A percentile compares a stretch with the other conserved stretches of the same genome.
phyloP scores from a whole-genome alignment of 2,797 vertebrate species.

The Helostoma temminkii region DNA sequence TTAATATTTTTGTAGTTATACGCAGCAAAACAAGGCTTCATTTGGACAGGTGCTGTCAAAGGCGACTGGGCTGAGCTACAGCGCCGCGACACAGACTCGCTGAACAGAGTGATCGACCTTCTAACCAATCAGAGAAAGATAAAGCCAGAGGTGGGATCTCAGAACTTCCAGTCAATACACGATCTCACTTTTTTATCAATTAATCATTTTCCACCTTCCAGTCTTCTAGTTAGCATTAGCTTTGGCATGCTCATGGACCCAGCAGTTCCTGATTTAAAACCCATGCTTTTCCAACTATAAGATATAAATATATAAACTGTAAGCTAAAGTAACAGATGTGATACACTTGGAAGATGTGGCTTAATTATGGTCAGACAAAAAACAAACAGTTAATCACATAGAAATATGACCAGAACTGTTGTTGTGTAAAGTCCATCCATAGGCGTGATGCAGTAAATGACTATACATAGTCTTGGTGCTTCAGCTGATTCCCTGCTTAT shows the following conservation, averaged over 20 bases:
- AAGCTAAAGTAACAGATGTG: constrained; percentile 12
- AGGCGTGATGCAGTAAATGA: constrained; percentile 27
- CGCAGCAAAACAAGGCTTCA: no score
- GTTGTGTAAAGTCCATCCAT: constrained; percentile 38
- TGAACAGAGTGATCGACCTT: no score
- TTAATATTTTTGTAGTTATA: no score
- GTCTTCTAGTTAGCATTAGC: no score
- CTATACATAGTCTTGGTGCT: constrained; percentile 39
- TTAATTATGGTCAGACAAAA: constrained; percentile 15
- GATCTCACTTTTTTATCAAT: no score
- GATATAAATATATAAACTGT: constrained; percentile 16
- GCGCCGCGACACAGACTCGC: no score
- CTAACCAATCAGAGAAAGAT: no score
- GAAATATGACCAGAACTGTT: constrained; percentile 18
- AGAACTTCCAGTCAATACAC: no score
- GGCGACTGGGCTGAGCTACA: no score
- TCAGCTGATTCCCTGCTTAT: constrained; percentile 62
- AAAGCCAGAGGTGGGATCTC: no score
- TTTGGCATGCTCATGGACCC: background rate
- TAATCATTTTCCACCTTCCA: no score
- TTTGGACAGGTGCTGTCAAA: no score
- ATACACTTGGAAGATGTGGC: background rate
- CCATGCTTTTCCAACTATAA: constrained; percentile 36
- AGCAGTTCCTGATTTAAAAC: constrained; percentile 20
- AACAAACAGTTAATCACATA: background rate